Evolutionary conservation across 1,140 invertebrate genomes (phyloP).

Genomic region (Nebria ingens): DNA sequence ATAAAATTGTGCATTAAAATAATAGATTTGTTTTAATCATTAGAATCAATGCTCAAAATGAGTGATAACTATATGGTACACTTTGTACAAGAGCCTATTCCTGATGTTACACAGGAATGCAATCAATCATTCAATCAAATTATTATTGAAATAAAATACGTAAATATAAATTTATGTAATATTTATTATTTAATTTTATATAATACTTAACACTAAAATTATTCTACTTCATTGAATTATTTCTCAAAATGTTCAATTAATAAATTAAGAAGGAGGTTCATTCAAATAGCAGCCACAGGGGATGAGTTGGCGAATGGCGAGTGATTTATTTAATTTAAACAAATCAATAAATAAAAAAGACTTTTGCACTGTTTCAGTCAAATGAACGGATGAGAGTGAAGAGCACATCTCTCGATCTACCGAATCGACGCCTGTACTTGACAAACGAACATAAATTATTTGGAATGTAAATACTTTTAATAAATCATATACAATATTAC

Average conservation of each 20-base stretch:
- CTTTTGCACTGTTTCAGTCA: too few species aligned
- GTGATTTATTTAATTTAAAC: slow-evolving; percentile 13
- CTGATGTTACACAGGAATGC: neutral
- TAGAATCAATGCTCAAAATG: too few species aligned
- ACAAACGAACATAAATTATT: neutral
- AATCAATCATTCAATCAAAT: neutral
- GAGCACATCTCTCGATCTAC: neutral
- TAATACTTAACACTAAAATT: slow-evolving; percentile 30
- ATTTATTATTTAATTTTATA: slow-evolving; percentile 29
- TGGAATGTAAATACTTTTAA: slow-evolving; percentile 9
- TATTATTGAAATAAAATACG: neutral
- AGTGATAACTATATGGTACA: neutral
- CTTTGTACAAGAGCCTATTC: neutral
- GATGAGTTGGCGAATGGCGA: neutral
- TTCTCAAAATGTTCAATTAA: slow-evolving; percentile 28
- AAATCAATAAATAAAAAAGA: too few species aligned
- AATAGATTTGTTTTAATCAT: too few species aligned
- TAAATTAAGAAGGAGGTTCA: slow-evolving; percentile 27
- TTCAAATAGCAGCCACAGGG: slow-evolving; percentile 11
- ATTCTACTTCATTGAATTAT: slow-evolving; percentile 21
- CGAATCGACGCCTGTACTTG: too few species aligned
- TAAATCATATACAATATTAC: neutral
- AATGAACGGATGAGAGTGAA: too few species aligned
- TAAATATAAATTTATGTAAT: slow-evolving; percentile 19
- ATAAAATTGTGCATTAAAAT: too few species aligned